phyloP scores from a whole-genome alignment of 2,113 vertebrate species.

The Murina feae region DNA sequence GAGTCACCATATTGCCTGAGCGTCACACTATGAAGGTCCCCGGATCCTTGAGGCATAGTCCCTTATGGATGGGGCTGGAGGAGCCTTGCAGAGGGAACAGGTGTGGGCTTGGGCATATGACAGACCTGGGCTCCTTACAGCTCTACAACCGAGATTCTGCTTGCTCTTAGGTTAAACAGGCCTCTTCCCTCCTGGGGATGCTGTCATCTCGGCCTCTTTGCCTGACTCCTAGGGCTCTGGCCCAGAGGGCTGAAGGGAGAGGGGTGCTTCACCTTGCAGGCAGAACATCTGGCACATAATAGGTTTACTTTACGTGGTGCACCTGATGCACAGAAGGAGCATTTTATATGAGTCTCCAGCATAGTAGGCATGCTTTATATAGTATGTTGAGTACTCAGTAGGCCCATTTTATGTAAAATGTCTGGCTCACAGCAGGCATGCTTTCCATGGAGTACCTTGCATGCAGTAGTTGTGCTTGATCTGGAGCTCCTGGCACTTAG shows the following conservation, averaged over 20 bases:
- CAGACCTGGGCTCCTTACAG: neutral
- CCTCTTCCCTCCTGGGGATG: neutral
- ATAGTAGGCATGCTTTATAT: neutral
- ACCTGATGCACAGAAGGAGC: neutral
- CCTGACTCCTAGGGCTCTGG: neutral
- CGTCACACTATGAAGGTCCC: neutral
- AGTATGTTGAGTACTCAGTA: neutral
- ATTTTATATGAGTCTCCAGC: neutral
- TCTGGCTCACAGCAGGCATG: neutral
- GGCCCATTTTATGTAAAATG: neutral
- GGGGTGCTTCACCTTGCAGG: neutral
- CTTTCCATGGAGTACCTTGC: neutral
- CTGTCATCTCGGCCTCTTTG: neutral
- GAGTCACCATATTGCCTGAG: neutral
- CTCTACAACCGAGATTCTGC: neutral
- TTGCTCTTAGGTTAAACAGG: neutral
- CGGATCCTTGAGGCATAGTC: too few relatives aligned
- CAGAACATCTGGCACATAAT: neutral
- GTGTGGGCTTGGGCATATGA: neutral
- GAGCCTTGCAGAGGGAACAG: neutral
- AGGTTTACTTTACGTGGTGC: neutral
- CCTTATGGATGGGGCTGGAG: accelerated
- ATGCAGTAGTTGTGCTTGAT: neutral
- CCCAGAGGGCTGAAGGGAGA: neutral
- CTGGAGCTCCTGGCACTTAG: neutral